These are phyloP conservation scores for Drosophila incognita DNA, from an alignment of 2,888 invertebrate species.

Conservation along the genomic window DNA sequence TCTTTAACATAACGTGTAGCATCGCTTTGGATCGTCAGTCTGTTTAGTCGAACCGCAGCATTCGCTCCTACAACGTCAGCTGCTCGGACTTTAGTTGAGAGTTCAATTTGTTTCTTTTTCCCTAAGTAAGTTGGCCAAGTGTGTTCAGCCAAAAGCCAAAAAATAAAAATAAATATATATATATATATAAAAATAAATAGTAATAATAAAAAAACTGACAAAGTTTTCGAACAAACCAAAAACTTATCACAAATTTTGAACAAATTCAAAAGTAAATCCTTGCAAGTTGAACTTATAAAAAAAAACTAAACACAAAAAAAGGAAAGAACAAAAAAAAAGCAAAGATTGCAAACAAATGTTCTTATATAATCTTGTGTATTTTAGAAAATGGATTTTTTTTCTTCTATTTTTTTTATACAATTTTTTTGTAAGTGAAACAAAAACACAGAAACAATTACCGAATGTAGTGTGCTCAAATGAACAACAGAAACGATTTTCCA, in stretches of 20 bases:
- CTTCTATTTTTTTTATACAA: slow-evolving; percentile 56
- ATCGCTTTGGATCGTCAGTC: slow-evolving; percentile 85
- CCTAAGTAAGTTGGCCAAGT: slow-evolving; percentile 85
- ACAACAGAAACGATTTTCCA: slow-evolving; percentile 26
- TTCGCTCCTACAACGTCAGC: slow-evolving; percentile 86
- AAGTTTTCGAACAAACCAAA: slow-evolving; percentile 35
- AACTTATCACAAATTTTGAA: slow-evolving; percentile 25
- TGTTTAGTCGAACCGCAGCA: slow-evolving; percentile 86
- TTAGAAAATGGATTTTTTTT: slow-evolving; percentile 26
- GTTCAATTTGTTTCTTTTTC: slow-evolving; percentile 85
- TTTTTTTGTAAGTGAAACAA: slow-evolving; percentile 72
- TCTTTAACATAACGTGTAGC: slow-evolving; percentile 85
- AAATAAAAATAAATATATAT: not conserved
- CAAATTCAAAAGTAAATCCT: slow-evolving; percentile 43
- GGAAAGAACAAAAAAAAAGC: slow-evolving; percentile 7
- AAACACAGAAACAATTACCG: slow-evolving; percentile 29
- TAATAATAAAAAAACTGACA: slow-evolving; percentile 10
- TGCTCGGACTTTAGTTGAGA: slow-evolving; percentile 85
- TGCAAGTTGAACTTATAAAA: slow-evolving; percentile 44
- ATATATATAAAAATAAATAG: slow-evolving; percentile 5
- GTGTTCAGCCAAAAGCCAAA: slow-evolving; percentile 30
- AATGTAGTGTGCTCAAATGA: slow-evolving; percentile 31
- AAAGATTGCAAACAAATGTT: slow-evolving; percentile 16
- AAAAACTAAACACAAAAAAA: slow-evolving; percentile 12
- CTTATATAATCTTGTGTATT: slow-evolving; percentile 62